Evolutionary conservation across 2,888 invertebrate species (phyloP).

Genomic region (Sepiola atlantica): DNA sequence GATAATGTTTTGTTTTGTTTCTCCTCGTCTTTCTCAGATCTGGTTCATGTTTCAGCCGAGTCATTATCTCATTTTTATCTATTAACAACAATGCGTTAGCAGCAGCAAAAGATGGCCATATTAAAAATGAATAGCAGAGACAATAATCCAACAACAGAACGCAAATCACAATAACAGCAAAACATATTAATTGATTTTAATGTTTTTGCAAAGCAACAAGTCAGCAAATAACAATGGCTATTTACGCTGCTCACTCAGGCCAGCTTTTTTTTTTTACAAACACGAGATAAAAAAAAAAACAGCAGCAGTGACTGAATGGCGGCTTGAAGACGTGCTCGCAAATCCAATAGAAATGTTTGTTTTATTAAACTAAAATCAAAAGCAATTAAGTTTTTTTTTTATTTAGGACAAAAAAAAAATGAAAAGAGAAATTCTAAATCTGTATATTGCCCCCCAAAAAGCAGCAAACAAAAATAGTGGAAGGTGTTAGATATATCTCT

Average conservation of each 20-base stretch:
- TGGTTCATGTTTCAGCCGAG: neutral
- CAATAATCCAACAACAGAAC: neutral
- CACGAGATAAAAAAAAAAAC: neutral
- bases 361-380: neutral
- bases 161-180: neutral
- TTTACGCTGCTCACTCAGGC: neutral
- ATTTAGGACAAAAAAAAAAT: neutral
- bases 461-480: too few relatives aligned
- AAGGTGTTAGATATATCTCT: too few relatives aligned
- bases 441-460: neutral
- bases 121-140: conserved; percentile 7
- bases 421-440: neutral
- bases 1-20: neutral
- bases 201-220: neutral
- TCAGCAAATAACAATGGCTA: neutral
- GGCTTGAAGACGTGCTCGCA: neutral
- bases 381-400: neutral
- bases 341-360: neutral
- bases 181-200: neutral
- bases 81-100: neutral
- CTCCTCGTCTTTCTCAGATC: neutral
- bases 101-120: neutral
- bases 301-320: neutral
- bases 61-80: conserved; percentile 19
- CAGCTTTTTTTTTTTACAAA: neutral